A percentile compares a stretch with the other conserved stretches of the same genome.
Evolutionary conservation across 2,797 vertebrate genomes (phyloP).

Genomic region (Pelochelys cantorii): DNA sequence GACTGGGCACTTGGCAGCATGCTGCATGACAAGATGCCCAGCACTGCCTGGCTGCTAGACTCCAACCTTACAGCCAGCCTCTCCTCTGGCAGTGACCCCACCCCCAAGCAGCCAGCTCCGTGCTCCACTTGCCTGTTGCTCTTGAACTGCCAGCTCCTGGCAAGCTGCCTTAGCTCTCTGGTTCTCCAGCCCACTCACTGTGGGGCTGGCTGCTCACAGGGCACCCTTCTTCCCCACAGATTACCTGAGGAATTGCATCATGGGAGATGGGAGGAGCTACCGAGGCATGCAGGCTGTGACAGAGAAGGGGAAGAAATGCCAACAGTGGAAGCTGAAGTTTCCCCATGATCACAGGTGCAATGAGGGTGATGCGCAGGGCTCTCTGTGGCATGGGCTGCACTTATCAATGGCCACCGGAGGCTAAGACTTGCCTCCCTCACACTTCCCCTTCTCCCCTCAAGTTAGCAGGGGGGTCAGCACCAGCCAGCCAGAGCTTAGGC

Average conservation of each 20-base stretch:
- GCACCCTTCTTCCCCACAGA: slow-evolving; percentile 76
- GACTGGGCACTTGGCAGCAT: not conserved
- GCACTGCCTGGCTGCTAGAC: not conserved
- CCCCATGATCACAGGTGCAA: slow-evolving; percentile 94
- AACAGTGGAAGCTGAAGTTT: slow-evolving; percentile 91
- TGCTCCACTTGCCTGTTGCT: too few relatives aligned
- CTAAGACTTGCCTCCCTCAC: too few relatives aligned
- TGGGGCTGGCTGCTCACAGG: not conserved
- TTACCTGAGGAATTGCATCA: slow-evolving; percentile 91
- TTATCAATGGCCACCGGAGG: too few relatives aligned
- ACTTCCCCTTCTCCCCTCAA: too few relatives aligned
- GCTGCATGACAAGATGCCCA: not conserved
- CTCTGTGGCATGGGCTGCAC: not conserved
- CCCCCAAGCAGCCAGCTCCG: not conserved
- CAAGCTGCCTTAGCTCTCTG: fast-evolving
- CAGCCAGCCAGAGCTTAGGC: too few relatives aligned
- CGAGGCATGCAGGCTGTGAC: slow-evolving; percentile 87
- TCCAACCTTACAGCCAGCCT: not conserved
- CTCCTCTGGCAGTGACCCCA: not conserved
- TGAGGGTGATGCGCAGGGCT: not conserved
- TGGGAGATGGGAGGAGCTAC: slow-evolving; percentile 86
- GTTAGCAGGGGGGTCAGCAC: too few relatives aligned
- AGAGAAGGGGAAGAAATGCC: slow-evolving; percentile 86
- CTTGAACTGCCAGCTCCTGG: not conserved
- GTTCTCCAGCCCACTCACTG: not conserved